A percentile compares a stretch with the other conserved stretches of the same genome.
These are phyloP conservation scores for Turnix velox DNA, from an alignment of 2,113 vertebrate genomes.

Conservation along the genomic window DNA sequence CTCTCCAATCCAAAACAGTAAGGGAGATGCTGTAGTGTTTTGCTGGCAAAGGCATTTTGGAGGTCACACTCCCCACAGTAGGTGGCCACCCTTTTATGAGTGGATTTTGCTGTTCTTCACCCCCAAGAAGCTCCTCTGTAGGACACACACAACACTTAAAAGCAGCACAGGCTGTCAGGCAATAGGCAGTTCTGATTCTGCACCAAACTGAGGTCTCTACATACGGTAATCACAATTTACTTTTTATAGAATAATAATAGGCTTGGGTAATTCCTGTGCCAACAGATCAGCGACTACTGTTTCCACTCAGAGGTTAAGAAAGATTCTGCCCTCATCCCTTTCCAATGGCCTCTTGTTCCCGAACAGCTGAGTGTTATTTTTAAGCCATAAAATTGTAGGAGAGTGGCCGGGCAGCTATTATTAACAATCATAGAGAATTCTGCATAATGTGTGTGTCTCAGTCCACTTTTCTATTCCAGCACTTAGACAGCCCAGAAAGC, in stretches of 20 bases:
- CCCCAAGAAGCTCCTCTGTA: background rate
- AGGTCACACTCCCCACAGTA: background rate
- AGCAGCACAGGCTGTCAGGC: background rate
- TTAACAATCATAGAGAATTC: conserved; percentile 52
- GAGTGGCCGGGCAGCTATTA: conserved; percentile 44
- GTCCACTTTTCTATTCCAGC: conserved; percentile 5
- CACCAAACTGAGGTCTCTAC: conserved; percentile 22
- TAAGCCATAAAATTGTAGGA: conserved; percentile 54
- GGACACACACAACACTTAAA: background rate
- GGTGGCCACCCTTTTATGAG: background rate
- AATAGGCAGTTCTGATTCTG: background rate
- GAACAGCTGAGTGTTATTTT: conserved; percentile 59
- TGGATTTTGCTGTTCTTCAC: background rate
- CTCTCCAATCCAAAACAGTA: background rate
- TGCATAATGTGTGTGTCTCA: conserved; percentile 9
- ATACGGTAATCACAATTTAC: conserved; percentile 42
- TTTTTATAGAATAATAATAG: conserved; percentile 67
- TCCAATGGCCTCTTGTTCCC: conserved; percentile 39
- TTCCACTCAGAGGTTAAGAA: conserved; percentile 41
- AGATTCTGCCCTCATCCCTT: conserved; percentile 38
- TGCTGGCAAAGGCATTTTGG: background rate
- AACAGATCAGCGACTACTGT: conserved; percentile 48
- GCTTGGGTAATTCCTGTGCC: conserved; percentile 42
- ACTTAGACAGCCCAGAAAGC: background rate
- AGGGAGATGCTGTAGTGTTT: background rate